Percentiles rank a stretch among this genome's conserved stretches.
These are phyloP conservation scores for Notoglanidium macrostoma DNA, from an alignment of 2,797 vertebrate genomes.

Conservation along the genomic window DNA sequence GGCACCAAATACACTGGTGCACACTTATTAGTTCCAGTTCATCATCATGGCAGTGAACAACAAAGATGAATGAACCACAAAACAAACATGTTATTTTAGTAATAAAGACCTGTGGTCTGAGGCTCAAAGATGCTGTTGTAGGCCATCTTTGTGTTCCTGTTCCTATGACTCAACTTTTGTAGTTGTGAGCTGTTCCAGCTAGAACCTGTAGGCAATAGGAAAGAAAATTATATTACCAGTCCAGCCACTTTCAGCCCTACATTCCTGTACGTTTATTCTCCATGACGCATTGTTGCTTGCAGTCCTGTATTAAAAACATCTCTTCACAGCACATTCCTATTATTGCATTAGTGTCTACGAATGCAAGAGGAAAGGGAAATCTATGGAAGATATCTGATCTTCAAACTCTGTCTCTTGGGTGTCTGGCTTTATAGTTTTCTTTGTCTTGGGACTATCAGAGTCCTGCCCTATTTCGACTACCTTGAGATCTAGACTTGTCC, in stretches of 20 bases:
- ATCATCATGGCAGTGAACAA: constrained; percentile 10
- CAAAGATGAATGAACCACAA: constrained; percentile 28
- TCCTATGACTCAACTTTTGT: constrained; percentile 57
- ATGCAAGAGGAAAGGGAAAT: constrained; percentile 51
- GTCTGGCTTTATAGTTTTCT: constrained; percentile 50
- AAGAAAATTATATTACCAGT: constrained; percentile 34
- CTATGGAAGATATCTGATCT: constrained; percentile 55
- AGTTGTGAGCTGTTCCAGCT: constrained; percentile 64
- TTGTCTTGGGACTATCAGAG: constrained; percentile 40
- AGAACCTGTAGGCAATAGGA: constrained; percentile 64
- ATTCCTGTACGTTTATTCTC: constrained; percentile 2
- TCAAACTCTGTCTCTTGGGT: constrained; percentile 43
- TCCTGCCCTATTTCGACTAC: constrained; percentile 36
- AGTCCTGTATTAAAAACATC: constrained; percentile 23
- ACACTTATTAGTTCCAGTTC: constrained; percentile 18
- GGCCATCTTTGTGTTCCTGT: constrained; percentile 64
- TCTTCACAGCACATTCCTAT: constrained; percentile 46
- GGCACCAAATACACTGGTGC: neutral
- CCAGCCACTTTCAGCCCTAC: neutral
- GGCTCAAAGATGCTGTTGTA: constrained; percentile 67
- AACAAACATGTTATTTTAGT: constrained; percentile 41
- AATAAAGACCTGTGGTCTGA: constrained; percentile 73
- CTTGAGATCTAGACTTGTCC: constrained; percentile 26
- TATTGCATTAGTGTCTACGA: constrained; percentile 54
- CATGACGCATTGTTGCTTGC: constrained; percentile 9